phyloP scores from a whole-genome alignment of 2,113 vertebrate species.

The Microcebus jonahi region DNA sequence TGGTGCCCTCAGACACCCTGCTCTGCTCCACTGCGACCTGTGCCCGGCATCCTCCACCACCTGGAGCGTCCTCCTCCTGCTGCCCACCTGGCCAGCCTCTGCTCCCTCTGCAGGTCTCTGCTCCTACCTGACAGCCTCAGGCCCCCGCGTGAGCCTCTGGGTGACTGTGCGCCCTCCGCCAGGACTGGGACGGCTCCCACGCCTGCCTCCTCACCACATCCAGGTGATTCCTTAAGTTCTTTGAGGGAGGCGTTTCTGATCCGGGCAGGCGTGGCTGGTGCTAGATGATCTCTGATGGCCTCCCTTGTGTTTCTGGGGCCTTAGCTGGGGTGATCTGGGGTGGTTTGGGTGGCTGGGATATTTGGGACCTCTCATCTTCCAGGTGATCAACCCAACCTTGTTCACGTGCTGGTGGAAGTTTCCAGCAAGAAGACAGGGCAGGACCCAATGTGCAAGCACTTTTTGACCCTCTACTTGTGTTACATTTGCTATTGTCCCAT shows the following conservation, averaged over 20 bases:
- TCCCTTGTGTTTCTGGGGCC: neutral
- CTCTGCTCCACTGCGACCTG: too few relatives aligned
- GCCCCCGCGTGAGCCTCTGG: neutral
- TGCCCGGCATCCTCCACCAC: neutral
- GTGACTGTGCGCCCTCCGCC: neutral
- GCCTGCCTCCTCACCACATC: neutral
- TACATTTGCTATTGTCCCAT: neutral
- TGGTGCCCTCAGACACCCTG: rapidly evolving
- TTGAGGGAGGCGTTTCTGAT: neutral
- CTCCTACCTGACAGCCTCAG: too few relatives aligned
- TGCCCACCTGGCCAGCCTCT: rapidly evolving
- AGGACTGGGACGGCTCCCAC: rapidly evolving
- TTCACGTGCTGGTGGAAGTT: neutral
- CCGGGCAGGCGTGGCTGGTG: too few relatives aligned
- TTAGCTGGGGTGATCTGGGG: neutral
- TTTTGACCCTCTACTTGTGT: neutral
- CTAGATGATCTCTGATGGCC: neutral
- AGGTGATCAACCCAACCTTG: neutral
- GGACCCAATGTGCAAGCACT: too few relatives aligned
- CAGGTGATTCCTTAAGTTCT: neutral
- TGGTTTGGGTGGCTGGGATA: neutral
- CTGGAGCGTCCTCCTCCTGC: neutral
- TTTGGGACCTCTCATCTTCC: neutral
- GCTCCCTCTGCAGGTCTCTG: neutral
- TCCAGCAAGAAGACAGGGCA: neutral